Conservation (phyloP, 2,797 vertebrate species). For the Diplodus puntazzo region DNA sequence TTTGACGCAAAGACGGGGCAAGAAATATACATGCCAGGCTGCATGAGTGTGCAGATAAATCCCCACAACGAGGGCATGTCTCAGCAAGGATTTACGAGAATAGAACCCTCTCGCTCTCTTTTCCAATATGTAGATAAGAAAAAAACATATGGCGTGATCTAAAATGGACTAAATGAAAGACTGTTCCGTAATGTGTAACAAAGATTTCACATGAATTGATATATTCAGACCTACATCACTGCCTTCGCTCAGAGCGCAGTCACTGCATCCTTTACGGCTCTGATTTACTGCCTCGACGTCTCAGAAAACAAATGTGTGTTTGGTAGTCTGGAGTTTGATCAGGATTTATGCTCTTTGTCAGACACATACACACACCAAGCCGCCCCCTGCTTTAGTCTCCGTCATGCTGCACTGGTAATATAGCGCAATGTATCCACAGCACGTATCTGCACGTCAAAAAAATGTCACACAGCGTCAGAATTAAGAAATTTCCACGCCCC, state of each 20-base stretch:
- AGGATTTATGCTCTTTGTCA: conserved; percentile 48
- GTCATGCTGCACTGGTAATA: conserved; percentile 16
- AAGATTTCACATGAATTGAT: conserved; percentile 24
- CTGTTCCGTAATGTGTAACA: too few species aligned
- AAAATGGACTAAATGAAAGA: conserved; percentile 14
- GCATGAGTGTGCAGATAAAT: conserved; percentile 13
- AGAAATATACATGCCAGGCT: conserved; percentile 19
- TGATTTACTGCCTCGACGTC: conserved; percentile 47
- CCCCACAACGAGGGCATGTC: neutral
- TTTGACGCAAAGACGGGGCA: conserved; percentile 39
- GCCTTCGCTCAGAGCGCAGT: conserved; percentile 28
- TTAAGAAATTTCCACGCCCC: conserved; percentile 18
- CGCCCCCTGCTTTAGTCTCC: conserved; percentile 4
- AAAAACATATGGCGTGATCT: conserved; percentile 9
- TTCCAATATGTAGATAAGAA: conserved; percentile 10
- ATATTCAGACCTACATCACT: conserved; percentile 10
- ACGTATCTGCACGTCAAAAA: conserved; percentile 25
- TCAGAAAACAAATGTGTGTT: conserved; percentile 52
- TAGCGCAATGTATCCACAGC: conserved; percentile 6
- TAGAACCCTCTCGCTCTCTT: neutral
- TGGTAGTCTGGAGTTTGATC: conserved; percentile 42
- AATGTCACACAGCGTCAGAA: conserved; percentile 39
- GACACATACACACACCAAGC: neutral
- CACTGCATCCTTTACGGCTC: conserved; percentile 23
- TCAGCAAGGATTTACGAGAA: conserved; percentile 31